Percentiles rank a stretch among this genome's conserved stretches.
Evolutionary conservation across 2,113 vertebrate species (phyloP).

Genomic region (Maccullochella peelii): DNA sequence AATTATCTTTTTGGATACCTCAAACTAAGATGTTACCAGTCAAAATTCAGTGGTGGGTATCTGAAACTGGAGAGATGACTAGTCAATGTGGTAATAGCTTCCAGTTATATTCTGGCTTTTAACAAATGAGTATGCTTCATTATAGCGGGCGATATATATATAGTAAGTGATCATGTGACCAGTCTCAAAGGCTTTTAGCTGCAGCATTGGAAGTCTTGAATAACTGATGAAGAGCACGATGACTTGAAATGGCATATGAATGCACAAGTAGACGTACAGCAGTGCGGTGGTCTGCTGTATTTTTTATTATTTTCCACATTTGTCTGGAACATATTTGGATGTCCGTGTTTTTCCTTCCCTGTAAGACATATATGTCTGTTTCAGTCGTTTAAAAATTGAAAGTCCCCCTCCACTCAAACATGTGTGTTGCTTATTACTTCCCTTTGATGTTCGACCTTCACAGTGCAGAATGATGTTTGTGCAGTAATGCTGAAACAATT

Average conservation of each 20-base stretch:
- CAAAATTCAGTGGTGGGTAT: not conserved
- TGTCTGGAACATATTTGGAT: not conserved
- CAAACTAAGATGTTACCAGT: too few species aligned
- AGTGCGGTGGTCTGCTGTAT: not conserved
- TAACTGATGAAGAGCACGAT: constrained; percentile 27
- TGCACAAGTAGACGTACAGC: not conserved
- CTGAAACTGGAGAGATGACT: not conserved
- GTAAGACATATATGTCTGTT: not conserved
- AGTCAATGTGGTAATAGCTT: not conserved
- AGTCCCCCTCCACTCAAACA: not conserved
- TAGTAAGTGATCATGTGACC: constrained; percentile 11
- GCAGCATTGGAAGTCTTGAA: constrained; percentile 13
- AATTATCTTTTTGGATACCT: too few species aligned
- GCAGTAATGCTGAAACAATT: not conserved
- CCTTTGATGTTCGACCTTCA: too few species aligned
- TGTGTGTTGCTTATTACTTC: too few species aligned
- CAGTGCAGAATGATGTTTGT: not conserved
- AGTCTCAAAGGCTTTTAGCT: constrained; percentile 31
- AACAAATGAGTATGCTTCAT: not conserved
- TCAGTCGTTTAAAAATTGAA: not conserved
- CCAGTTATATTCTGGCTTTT: not conserved
- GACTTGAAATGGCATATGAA: constrained; percentile 4
- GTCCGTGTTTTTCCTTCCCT: not conserved
- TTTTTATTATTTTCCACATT: not conserved
- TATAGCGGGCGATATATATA: constrained; percentile 4